A percentile compares a stretch with the other conserved stretches of the same genome.
Conservation (phyloP, 2,797 vertebrate species). For the Rhinichthys osculus region DNA sequence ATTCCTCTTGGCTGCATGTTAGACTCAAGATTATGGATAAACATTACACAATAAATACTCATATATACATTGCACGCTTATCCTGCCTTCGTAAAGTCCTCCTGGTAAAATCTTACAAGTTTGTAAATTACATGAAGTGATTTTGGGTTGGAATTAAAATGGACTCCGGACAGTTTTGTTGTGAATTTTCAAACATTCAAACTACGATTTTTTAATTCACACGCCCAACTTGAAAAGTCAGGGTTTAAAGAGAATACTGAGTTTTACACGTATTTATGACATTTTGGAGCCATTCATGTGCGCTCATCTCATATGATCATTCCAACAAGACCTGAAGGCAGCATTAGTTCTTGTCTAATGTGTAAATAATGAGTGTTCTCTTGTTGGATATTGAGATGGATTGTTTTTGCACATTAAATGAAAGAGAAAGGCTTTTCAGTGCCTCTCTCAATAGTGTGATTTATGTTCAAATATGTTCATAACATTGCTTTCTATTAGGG, state of each 20-base stretch:
- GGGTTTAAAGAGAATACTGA: neutral
- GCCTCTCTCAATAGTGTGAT: neutral
- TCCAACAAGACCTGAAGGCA: conserved; percentile 1
- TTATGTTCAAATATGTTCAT: neutral
- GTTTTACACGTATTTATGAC: neutral
- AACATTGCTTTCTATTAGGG: neutral
- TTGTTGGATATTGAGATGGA: conserved; percentile 24
- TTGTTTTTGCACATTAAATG: conserved; percentile 9
- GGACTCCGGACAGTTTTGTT: neutral
- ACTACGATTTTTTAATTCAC: neutral
- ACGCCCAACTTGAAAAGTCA: neutral
- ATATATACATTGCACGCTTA: neutral
- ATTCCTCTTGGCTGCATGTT: neutral
- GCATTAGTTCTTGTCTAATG: conserved; percentile 20
- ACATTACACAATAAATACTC: neutral
- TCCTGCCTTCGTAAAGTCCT: neutral
- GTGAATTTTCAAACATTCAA: neutral
- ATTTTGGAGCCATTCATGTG: neutral
- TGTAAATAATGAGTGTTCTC: conserved; percentile 6
- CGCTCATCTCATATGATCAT: neutral
- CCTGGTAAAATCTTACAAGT: neutral
- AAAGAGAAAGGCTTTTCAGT: conserved; percentile 11
- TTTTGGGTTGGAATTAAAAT: neutral
- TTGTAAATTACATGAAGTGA: neutral
- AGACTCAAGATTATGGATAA: neutral